Conservation (phyloP, 2,888 invertebrate species). For the Parthenolecanium corni region DNA sequence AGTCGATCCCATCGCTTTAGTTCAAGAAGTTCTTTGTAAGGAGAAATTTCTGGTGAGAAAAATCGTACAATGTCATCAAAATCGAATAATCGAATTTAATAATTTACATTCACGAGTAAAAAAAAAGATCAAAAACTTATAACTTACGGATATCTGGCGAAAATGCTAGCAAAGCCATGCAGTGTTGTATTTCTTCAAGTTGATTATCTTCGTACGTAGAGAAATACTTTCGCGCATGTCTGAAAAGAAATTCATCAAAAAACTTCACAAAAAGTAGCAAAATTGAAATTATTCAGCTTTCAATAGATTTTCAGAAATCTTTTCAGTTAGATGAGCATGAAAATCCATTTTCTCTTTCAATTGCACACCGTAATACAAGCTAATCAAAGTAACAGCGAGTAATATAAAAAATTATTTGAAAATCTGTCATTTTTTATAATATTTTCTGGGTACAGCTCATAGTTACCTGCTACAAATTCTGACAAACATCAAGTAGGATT, state of each 20-base stretch:
- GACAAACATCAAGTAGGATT: too few species aligned
- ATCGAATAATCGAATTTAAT: background rate
- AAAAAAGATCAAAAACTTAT: constrained; percentile 18
- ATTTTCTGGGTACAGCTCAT: too few species aligned
- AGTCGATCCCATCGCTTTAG: constrained; percentile 63
- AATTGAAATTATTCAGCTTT: background rate
- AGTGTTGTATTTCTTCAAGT: constrained; percentile 74
- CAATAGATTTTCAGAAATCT: too few species aligned
- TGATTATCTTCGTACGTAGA: constrained; percentile 77
- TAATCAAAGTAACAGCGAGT: too few species aligned
- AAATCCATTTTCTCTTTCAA: too few species aligned
- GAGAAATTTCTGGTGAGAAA: constrained; percentile 36
- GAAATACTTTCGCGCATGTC: constrained; percentile 88
- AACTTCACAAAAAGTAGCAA: background rate
- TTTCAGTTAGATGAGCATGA: too few species aligned
- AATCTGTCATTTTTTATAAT: too few species aligned
- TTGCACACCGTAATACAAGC: too few species aligned
- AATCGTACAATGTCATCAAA: background rate
- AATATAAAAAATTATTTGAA: too few species aligned
- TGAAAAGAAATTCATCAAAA: constrained; percentile 33
- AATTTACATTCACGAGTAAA: background rate
- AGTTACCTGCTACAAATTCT: too few species aligned
- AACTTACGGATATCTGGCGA: constrained; percentile 59
- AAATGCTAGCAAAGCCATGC: constrained; percentile 91
- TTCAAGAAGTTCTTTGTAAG: constrained; percentile 43